Percentiles rank a stretch among this genome's conserved stretches.
Conservation (phyloP, 1,140 invertebrate genomes). For the Goniozus legneri region DNA sequence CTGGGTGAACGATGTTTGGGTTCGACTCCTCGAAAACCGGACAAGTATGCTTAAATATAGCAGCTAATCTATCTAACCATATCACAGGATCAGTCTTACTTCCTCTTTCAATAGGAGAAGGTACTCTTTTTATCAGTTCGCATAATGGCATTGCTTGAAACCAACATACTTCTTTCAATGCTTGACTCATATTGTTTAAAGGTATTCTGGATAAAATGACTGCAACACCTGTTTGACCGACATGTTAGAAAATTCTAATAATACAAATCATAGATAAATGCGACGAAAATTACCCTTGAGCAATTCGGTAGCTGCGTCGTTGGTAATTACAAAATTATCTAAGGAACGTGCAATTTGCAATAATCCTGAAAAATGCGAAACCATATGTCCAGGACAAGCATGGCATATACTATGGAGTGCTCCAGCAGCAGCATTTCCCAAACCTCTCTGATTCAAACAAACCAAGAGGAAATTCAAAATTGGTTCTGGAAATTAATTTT, state of each 20-base stretch:
- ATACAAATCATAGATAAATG: neutral
- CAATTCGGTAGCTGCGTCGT: slow-evolving; percentile 77
- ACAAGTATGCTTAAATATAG: slow-evolving; percentile 81
- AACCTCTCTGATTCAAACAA: slow-evolving; percentile 69
- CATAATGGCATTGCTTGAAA: slow-evolving; percentile 71
- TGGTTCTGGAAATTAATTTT: slow-evolving; percentile 57
- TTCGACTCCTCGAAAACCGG: slow-evolving; percentile 59
- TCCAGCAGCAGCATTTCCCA: slow-evolving; percentile 74
- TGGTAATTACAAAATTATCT: slow-evolving; percentile 76
- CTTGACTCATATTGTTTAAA: slow-evolving; percentile 62
- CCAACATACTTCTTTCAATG: slow-evolving; percentile 75
- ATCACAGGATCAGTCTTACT: slow-evolving; percentile 76
- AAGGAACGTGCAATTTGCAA: slow-evolving; percentile 75
- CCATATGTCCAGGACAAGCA: slow-evolving; percentile 77
- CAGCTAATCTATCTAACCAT: slow-evolving; percentile 89
- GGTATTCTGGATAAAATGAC: slow-evolving; percentile 63
- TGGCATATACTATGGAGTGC: slow-evolving; percentile 74
- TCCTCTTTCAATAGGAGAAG: slow-evolving; percentile 42
- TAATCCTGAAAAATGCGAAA: slow-evolving; percentile 75
- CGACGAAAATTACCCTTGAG: slow-evolving; percentile 63
- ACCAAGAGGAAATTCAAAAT: slow-evolving; percentile 76
- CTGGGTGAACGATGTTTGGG: slow-evolving; percentile 70
- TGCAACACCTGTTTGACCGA: slow-evolving; percentile 54
- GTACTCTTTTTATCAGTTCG: slow-evolving; percentile 54
- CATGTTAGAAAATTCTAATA: neutral